Percentiles rank a stretch among this genome's conserved stretches.
Evolutionary conservation across 2,888 invertebrate genomes (phyloP).

Genomic region (Omphaloscelis lunosa): DNA sequence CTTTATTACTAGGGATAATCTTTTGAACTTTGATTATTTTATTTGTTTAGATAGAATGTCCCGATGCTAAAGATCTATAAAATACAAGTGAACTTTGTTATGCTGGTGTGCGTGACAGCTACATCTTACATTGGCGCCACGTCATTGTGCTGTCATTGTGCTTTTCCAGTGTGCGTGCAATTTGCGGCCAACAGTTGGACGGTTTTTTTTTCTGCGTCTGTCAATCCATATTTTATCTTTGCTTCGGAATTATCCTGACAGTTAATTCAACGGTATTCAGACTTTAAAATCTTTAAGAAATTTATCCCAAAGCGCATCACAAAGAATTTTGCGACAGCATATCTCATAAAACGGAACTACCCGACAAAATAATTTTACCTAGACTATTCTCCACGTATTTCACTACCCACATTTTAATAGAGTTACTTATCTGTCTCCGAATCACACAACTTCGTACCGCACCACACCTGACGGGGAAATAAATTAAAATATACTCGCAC

Average conservation of each 20-base stretch:
- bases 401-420: constrained; percentile 43
- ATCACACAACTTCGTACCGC: constrained; percentile 45
- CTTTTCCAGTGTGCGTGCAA: too few relatives aligned
- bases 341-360: constrained; percentile 30
- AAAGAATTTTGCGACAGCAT: not conserved
- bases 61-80: too few relatives aligned
- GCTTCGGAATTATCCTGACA: not conserved
- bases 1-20: too few relatives aligned
- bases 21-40: too few relatives aligned
- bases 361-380: constrained; percentile 18
- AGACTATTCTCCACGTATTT: constrained; percentile 23
- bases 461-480: constrained; percentile 51
- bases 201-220: too few relatives aligned
- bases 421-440: constrained; percentile 47
- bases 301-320: not conserved
- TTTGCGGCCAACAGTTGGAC: too few relatives aligned
- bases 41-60: too few relatives aligned
- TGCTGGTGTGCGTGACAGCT: too few relatives aligned
- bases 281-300: not conserved
- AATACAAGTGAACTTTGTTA: too few relatives aligned
- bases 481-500: constrained; percentile 55
- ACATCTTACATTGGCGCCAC: too few relatives aligned
- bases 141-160: too few relatives aligned
- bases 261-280: not conserved
- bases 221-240: too few relatives aligned